A percentile compares a stretch with the other conserved stretches of the same genome.
Evolutionary conservation across 2,888 invertebrate species (phyloP).

Genomic region (Drosophila pseudotalamancana): DNA sequence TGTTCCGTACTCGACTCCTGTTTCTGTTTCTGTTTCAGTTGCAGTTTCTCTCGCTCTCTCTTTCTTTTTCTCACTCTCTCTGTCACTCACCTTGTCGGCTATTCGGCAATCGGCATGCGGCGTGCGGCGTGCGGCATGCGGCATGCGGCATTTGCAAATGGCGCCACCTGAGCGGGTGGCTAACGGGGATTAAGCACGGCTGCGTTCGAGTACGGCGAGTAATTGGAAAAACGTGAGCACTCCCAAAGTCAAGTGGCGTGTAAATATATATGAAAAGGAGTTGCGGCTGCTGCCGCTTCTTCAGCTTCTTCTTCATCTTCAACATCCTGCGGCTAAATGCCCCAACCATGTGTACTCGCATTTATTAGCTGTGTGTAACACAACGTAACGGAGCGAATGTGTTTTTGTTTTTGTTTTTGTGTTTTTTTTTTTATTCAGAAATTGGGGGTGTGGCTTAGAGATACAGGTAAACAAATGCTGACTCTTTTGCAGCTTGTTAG

Average conservation of each 20-base stretch:
- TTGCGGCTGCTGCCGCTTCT: conserved; percentile 36
- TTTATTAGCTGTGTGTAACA: conserved; percentile 77
- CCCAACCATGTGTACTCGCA: conserved; percentile 54
- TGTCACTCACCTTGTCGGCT: conserved; percentile 31
- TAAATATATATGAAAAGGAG: conserved; percentile 55
- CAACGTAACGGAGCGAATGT: conserved; percentile 34
- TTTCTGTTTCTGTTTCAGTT: conserved; percentile 27
- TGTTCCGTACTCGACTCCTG: conserved; percentile 35
- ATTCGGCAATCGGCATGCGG: conserved; percentile 30
- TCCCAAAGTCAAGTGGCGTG: conserved; percentile 83
- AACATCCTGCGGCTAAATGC: conserved; percentile 62
- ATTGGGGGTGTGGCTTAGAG: conserved; percentile 2
- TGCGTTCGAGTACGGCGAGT: conserved; percentile 36
- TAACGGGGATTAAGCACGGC: conserved; percentile 34
- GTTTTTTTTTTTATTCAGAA: neutral
- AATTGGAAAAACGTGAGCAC: conserved; percentile 76
- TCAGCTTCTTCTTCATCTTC: no score
- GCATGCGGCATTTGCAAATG: conserved; percentile 66
- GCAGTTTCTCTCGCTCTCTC: conserved; percentile 11
- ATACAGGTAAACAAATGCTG: conserved; percentile 37
- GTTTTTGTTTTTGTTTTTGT: neutral
- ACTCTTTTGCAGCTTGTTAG: conserved; percentile 52
- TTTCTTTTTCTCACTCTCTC: neutral
- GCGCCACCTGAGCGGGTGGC: conserved; percentile 53
- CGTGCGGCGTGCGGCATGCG: conserved; percentile 23